Base-by-base conservation (phyloP, 2,113 vertebrate species). In the Ptychochromis oligacanthus region DNA sequence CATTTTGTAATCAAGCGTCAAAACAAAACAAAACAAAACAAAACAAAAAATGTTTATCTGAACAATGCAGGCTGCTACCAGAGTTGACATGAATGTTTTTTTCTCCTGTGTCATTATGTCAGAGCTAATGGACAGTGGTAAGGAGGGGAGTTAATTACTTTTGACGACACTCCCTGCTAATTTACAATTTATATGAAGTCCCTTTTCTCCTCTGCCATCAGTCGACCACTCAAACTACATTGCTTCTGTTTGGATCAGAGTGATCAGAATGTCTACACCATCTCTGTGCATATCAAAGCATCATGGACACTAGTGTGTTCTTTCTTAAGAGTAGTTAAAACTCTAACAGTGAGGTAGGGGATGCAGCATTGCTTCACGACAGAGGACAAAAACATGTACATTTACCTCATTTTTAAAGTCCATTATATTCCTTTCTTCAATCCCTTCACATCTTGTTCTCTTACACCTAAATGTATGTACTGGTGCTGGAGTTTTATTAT, bases 111-210 rank as follows among this genome's bases (percentile, higher is more conserved):
- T 97, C 96, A 96, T 96, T 94, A 96, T 96, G 96, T 97, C 97
- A 97, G 94, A 94, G 94, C 96, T 97, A 97, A 98, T 97, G 97
- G 97, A 97, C 96, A 94, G 95, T 93, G 88, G 93, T 95, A 94
- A 96, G 96, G 95, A 94, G 93, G 95, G 95, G 95, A 96, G 96
- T 96, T 98, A 98, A 99, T 98, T 98, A 97, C 96, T 97, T 98
- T 95, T 97, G 97, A 99, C 97, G 96, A 97, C 95, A 95, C 96
- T 96, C 95, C 95, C 95, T 92, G 96, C 96, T 97, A 97, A 98
- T 98, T 98, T 98, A 96, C 96, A 95, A 96, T 97, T 97, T 97
- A 96, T 96, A 96, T 95, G 94, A 95, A 94, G 94, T 92, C 92
- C 94, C 91, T 95, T 96, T 96, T 97, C 96, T 97, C 95, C 95